These are phyloP conservation scores for Paracanthobrama guichenoti DNA, from an alignment of 2,113 vertebrate species.

Conservation along the genomic window DNA sequence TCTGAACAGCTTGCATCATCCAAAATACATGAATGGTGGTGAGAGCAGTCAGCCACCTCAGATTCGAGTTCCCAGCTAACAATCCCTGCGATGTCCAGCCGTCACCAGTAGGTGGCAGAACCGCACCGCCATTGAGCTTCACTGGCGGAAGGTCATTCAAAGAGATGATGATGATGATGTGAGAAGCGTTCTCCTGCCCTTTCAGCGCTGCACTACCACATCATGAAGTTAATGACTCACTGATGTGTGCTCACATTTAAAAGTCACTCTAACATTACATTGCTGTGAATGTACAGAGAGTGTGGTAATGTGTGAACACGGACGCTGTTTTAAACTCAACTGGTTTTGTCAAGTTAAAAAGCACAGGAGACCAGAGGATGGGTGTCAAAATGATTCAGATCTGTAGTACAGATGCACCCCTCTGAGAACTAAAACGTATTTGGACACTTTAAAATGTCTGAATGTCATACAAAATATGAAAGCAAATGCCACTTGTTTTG, in stretches of 20 bases:
- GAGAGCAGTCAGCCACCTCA: conserved; percentile 31
- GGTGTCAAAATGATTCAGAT: neutral
- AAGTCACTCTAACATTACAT: conserved; percentile 45
- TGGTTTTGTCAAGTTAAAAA: neutral
- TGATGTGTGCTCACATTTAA: conserved; percentile 55
- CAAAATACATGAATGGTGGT: conserved; percentile 44
- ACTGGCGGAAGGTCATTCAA: conserved; percentile 50
- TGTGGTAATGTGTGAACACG: neutral
- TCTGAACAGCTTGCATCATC: conserved; percentile 34
- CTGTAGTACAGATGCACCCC: neutral
- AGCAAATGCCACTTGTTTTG: neutral
- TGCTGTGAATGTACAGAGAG: conserved; percentile 13
- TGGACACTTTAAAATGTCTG: neutral
- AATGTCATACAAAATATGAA: neutral
- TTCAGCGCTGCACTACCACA: conserved; percentile 43
- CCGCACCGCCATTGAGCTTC: neutral
- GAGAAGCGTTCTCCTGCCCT: conserved; percentile 51
- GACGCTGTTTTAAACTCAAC: neutral
- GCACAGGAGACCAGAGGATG: neutral
- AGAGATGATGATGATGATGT: conserved; percentile 47
- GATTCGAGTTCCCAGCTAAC: neutral
- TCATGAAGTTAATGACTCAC: conserved; percentile 58
- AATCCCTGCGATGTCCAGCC: neutral
- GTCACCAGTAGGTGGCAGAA: conserved; percentile 52
- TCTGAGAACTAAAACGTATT: neutral